Evolutionary conservation across 2,797 vertebrate genomes (phyloP).

Genomic region (Syndactyla subalaris): DNA sequence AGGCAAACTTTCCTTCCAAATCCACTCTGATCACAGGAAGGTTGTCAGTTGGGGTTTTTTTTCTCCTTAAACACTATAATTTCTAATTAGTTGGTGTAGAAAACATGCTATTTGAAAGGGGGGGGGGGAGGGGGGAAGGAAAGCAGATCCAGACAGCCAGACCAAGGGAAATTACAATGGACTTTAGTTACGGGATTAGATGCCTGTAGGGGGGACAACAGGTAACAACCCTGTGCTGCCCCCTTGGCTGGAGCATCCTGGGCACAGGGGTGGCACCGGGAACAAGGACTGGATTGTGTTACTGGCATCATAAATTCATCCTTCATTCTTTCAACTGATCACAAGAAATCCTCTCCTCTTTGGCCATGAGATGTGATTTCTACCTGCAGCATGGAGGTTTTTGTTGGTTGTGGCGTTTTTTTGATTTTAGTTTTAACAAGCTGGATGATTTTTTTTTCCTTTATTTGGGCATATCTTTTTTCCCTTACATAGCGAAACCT

Average conservation of each 20-base stretch:
- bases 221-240: background rate
- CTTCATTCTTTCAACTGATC: fast-evolving
- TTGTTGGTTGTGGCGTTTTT: fast-evolving
- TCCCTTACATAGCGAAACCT: background rate
- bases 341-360: background rate
- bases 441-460: background rate
- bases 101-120: background rate
- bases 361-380: background rate
- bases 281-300: background rate
- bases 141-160: background rate
- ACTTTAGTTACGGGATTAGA: background rate
- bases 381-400: background rate
- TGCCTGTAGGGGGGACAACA: background rate
- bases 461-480: too few relatives aligned
- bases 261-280: background rate
- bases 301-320: background rate
- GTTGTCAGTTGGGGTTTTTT: fast-evolving
- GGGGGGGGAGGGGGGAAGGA: fast-evolving
- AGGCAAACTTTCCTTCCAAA: background rate
- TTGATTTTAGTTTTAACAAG: fast-evolving
- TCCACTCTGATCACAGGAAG: background rate
- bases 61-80: fast-evolving
- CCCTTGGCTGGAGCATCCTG: background rate
- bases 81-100: background rate
- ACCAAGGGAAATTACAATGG: background rate